Evolutionary conservation across 2,113 vertebrate species (phyloP), one percentile per base, ranked within the genome.

Genomic region (Martes martes): DNA sequence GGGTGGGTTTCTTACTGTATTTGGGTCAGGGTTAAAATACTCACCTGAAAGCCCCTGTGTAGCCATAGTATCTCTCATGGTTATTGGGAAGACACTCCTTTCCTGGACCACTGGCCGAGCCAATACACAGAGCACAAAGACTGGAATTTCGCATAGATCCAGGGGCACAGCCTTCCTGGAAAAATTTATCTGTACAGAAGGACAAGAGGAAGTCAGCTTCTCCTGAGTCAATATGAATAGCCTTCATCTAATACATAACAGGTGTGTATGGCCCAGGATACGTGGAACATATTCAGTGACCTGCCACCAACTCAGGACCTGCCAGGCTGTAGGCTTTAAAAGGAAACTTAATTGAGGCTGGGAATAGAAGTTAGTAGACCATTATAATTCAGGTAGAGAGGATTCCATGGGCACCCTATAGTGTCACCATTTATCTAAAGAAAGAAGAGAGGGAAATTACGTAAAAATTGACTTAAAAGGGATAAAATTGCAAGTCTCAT

Each of bases 11-110:
- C 26, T 50, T 42, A 31, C 24, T 86, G 8, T n/a, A 28, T 39
- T 73, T 36, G 21, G 21, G 26, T 67, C 19, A 57, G 45, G 21
- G 6, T 63, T 52, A 11, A 45, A 71, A 74, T 24, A 97, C 98
- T 16, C 98, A 99, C 99, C 99, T 99, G 31, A 99, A 98, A 18
- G 99, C 99, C 45, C 99, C 99, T 0, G 98, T 98, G 26, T 99
- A 99, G 36, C 99, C 99, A 0, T 99, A 99, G 97, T 99, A 99
- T 31, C 73, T 89, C 97, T 99, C 99, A 0, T 98, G 98, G 93
- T 96, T 93, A 89, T 74, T 99, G 96, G 99, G 91, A 0, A 98
- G 98, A 6, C 99, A 99, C 86, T 99, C 99, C 94, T 73, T 31
- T 0, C 94, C 98, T 0, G 82, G 93, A 2, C 95, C 57, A n/a